phyloP scores from a whole-genome alignment of 2,888 invertebrate species.

The Rotaria socialis region DNA sequence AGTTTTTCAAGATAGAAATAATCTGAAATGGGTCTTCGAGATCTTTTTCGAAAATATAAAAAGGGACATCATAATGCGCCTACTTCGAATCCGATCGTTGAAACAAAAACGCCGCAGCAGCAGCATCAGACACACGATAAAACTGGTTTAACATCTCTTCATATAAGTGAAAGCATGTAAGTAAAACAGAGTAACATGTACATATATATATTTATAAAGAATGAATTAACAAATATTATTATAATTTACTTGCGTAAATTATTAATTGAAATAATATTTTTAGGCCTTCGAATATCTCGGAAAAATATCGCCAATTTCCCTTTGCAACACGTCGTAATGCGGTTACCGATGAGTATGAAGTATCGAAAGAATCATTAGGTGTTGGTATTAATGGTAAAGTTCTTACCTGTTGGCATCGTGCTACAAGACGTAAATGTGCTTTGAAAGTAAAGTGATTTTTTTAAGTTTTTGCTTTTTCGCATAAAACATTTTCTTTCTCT shows the following conservation, averaged over 20 bases:
- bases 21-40: neutral
- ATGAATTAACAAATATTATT: no score
- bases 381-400: constrained; percentile 46
- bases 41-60: neutral
- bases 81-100: neutral
- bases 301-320: constrained; percentile 24
- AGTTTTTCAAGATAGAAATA: neutral
- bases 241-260: no score
- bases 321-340: constrained; percentile 20
- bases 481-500: neutral
- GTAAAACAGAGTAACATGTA: neutral
- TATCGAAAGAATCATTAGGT: constrained; percentile 30
- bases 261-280: neutral
- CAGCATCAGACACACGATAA: neutral
- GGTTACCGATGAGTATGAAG: constrained; percentile 30
- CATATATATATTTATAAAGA: no score
- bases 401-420: constrained; percentile 37
- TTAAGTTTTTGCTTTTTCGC: neutral
- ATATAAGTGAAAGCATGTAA: neutral
- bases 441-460: neutral
- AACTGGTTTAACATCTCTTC: neutral
- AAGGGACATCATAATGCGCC: neutral
- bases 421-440: constrained; percentile 41
- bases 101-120: neutral
- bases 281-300: neutral